A percentile compares a stretch with the other conserved stretches of the same genome.
Conservation (phyloP, 2,113 vertebrate species). For the Acanthochromis polyacanthus region DNA sequence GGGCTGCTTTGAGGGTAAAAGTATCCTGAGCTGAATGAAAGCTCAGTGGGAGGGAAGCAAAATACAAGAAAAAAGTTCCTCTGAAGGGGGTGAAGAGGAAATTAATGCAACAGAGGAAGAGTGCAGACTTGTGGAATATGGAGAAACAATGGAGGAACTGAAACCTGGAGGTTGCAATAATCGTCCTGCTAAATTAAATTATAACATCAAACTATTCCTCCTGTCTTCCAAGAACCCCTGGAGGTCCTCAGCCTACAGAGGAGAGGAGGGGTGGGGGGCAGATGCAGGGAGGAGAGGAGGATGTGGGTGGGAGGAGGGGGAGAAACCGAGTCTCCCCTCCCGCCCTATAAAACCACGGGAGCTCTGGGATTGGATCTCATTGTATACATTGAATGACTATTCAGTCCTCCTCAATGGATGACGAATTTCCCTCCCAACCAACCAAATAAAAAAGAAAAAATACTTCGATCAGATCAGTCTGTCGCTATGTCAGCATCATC, state of each 20-base stretch:
- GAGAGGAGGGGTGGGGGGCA: conserved; percentile 7
- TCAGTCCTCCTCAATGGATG: conserved; percentile 65
- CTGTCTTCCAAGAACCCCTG: conserved; percentile 52
- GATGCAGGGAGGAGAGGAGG: conserved; percentile 48
- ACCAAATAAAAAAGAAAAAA: conserved; percentile 37
- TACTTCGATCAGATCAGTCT: conserved; percentile 20
- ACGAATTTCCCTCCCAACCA: conserved; percentile 38
- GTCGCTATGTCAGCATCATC: conserved; percentile 22
- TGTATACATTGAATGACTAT: conserved; percentile 71
- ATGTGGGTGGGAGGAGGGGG: conserved; percentile 6
- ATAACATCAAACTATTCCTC: conserved; percentile 40
- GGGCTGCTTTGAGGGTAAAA: neutral
- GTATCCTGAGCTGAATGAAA: conserved; percentile 3
- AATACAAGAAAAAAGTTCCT: too few species aligned
- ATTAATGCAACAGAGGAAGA: neutral
- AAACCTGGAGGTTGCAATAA: conserved; percentile 33
- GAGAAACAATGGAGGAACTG: neutral
- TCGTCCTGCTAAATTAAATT: conserved; percentile 15
- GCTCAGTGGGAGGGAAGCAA: conserved; percentile 8
- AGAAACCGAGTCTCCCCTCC: conserved; percentile 2
- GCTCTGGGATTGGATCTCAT: conserved; percentile 75
- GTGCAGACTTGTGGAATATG: neutral
- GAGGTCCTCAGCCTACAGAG: conserved; percentile 48
- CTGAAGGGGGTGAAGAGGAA: too few species aligned
- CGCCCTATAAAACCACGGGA: conserved; percentile 64